Percentiles rank a stretch among this genome's conserved stretches.
phyloP scores from a whole-genome alignment of 2,888 invertebrate species.

The Protodeltote pygarga region DNA sequence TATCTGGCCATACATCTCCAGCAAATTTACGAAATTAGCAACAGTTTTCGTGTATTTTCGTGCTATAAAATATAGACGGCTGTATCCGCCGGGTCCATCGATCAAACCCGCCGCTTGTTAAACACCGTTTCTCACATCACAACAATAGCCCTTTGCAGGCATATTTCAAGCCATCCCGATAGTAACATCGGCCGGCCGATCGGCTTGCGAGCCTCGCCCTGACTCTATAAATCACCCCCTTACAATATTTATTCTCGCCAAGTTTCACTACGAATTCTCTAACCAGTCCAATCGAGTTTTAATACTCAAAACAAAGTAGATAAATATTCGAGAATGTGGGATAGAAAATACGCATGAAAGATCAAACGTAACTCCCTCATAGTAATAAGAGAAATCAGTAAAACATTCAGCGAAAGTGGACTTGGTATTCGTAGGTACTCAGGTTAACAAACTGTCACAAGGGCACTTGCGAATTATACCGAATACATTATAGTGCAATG shows the following conservation, averaged over 20 bases:
- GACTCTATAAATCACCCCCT: slow-evolving; percentile 83
- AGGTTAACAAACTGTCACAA: slow-evolving; percentile 17
- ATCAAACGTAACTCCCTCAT: slow-evolving; percentile 10
- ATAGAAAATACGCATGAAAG: slow-evolving; percentile 17
- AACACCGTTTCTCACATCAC: slow-evolving; percentile 86
- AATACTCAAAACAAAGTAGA: slow-evolving; percentile 40
- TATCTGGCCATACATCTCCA: slow-evolving; percentile 34
- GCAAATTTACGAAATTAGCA: slow-evolving; percentile 55
- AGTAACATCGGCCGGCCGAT: slow-evolving; percentile 79
- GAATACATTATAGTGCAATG: slow-evolving; percentile 17
- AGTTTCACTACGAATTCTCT: slow-evolving; percentile 70
- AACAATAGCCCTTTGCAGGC: slow-evolving; percentile 83
- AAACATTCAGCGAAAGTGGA: slow-evolving; percentile 21
- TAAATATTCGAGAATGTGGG: slow-evolving; percentile 31
- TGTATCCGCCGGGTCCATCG: slow-evolving; percentile 75
- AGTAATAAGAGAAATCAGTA: slow-evolving; percentile 30
- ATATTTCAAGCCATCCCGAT: slow-evolving; percentile 85
- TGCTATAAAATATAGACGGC: slow-evolving; percentile 70
- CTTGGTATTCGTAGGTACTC: slow-evolving; percentile 5
- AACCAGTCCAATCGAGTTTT: slow-evolving; percentile 59
- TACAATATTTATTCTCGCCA: slow-evolving; percentile 84
- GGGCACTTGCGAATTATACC: slow-evolving; percentile 26
- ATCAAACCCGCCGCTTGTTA: slow-evolving; percentile 80
- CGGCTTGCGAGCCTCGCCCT: slow-evolving; percentile 72
- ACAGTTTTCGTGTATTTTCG: slow-evolving; percentile 72